Evolutionary conservation across 2,113 vertebrate genomes (phyloP), one percentile per base, ranked within the genome.

Genomic region (Caranx melampygus): DNA sequence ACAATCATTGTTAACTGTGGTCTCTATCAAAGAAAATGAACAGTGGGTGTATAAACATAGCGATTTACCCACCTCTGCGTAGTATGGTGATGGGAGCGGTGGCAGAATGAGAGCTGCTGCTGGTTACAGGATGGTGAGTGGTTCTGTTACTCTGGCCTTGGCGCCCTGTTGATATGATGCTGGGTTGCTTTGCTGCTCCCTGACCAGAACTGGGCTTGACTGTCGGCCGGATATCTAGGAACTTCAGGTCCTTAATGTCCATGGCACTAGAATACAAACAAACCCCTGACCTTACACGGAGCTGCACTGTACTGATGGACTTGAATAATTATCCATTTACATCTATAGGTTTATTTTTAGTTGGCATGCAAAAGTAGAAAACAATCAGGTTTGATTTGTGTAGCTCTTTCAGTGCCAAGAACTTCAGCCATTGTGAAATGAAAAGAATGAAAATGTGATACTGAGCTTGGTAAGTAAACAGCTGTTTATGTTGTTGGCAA

Each of bases 231-330:
- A 87, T 74, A 31, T 87, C 95, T 85, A 97, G 83, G 51, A 97
- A 96, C 94, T 97, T 97, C 87, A 97, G 84, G 78, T 97, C 96
- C 2, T 94, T 96, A 59, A 98, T 97, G 87, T 97, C 96, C 86
- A 95, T 95, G 68, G 95, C 96, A 94, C 96, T 97, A 47, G 14
- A 82, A 49, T 5, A 60, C 21, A 54, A 51, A 57, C 5, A 51
- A 33, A 16, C 33, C 2, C 52, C 5, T 45, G 31, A 65, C 5
- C 20, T 81, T 60, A 61, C 12, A n/a, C 16, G 1, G 8, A 45
- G 11, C 33, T 55, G 12, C 31, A 55, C n/a, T 44, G 8, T 45
- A 18, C 1, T 55, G 20, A 51, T 35, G 21, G 33, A 16, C 13
- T 37, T 20, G 34, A 54, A 44, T 35, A 4, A 8, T 51, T 34